Conservation (phyloP, 1,140 invertebrate genomes). For the Anoplophora glabripennis region DNA sequence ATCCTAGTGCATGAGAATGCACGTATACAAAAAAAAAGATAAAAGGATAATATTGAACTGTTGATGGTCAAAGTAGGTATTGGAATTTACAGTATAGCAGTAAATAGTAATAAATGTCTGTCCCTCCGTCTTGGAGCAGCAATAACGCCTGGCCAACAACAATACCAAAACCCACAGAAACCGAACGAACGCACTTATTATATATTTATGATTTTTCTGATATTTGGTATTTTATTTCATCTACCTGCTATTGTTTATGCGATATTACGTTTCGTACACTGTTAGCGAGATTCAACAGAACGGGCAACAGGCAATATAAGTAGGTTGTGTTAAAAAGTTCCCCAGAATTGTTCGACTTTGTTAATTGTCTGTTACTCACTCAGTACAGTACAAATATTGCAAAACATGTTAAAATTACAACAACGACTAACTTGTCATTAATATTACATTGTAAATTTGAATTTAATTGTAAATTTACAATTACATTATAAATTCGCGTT, state of each 20-base stretch:
- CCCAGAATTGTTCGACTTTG: too few species aligned
- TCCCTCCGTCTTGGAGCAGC: conserved; percentile 5
- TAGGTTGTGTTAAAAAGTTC: too few species aligned
- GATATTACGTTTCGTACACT: conserved; percentile 10
- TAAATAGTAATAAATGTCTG: conserved; percentile 18
- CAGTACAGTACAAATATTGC: too few species aligned
- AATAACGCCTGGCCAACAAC: conserved; percentile 6
- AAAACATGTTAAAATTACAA: too few species aligned
- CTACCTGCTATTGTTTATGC: conserved; percentile 15
- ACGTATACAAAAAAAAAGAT: conserved; percentile 3
- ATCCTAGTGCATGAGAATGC: not conserved
- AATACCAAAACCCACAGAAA: conserved; percentile 16
- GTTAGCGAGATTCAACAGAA: not conserved
- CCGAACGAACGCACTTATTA: conserved; percentile 16
- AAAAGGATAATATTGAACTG: conserved; percentile 18
- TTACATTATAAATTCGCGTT: too few species aligned
- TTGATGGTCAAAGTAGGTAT: conserved; percentile 20
- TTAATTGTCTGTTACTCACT: too few species aligned
- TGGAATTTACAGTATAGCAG: conserved; percentile 14
- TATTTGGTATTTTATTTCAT: conserved; percentile 10
- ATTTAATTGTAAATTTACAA: too few species aligned
- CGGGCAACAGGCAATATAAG: too few species aligned
- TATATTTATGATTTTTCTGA: conserved; percentile 18
- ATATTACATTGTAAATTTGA: too few species aligned
- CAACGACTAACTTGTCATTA: too few species aligned